Evolutionary conservation across 2,888 invertebrate species (phyloP).

Genomic region (Rotaria macrura): DNA sequence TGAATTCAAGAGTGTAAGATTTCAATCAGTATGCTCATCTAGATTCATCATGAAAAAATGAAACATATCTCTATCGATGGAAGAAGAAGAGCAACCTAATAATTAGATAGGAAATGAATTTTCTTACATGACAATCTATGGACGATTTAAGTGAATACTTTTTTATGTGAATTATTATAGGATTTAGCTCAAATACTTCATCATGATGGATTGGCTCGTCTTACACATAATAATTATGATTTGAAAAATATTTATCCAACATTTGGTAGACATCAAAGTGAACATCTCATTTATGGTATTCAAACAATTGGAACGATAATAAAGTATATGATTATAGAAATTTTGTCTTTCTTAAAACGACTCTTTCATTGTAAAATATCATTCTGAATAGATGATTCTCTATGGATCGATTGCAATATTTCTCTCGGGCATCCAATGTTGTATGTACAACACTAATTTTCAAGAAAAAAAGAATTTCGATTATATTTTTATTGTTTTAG

Average conservation of each 20-base stretch:
- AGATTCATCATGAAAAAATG: no score
- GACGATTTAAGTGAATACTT: no score
- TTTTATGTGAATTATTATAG: background rate
- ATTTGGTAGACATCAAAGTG: background rate
- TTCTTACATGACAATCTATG: no score
- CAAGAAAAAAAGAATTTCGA: background rate
- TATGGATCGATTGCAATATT: background rate
- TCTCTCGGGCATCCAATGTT: background rate
- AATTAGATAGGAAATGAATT: no score
- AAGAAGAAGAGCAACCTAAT: no score
- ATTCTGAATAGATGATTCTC: background rate
- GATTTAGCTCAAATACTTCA: background rate
- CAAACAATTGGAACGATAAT: background rate
- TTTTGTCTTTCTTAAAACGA: no score
- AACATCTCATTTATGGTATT: background rate
- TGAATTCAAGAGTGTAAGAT: no score
- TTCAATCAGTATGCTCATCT: no score
- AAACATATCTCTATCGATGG: no score
- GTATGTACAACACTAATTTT: background rate
- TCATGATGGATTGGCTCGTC: background rate
- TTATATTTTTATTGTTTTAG: background rate
- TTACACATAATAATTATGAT: background rate
- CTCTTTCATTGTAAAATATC: background rate
- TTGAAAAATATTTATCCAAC: background rate
- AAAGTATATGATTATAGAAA: background rate